These are phyloP conservation scores for Sebastiscus tertius DNA, from an alignment of 2,797 vertebrate species.

Conservation along the genomic window DNA sequence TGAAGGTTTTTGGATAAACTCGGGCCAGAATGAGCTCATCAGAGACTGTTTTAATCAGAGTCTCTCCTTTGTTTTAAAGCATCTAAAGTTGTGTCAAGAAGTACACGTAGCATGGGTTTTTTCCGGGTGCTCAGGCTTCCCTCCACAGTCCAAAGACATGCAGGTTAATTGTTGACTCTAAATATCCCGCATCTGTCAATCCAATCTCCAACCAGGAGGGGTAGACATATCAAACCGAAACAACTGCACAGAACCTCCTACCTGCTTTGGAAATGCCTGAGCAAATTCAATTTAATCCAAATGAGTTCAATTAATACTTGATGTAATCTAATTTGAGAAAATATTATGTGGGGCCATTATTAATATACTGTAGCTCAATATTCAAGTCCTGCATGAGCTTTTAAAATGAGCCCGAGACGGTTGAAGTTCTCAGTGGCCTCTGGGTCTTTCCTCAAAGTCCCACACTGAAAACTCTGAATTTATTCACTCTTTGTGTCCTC, in stretches of 20 bases:
- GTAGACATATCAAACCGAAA: conserved; percentile 4
- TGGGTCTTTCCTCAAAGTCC: neutral
- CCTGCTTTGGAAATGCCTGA: conserved; percentile 12
- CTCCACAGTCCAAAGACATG: no score
- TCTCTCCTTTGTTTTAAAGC: neutral
- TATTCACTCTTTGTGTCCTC: conserved; percentile 41
- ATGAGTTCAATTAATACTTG: conserved; percentile 51
- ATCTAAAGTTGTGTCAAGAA: neutral
- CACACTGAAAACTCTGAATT: conserved; percentile 25
- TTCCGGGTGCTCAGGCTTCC: no score
- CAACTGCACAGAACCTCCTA: conserved; percentile 3
- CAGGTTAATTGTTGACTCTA: no score
- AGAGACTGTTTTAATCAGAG: neutral
- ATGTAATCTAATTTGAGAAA: conserved; percentile 48
- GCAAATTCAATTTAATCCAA: conserved; percentile 43
- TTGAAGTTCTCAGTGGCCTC: neutral
- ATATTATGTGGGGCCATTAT: conserved; percentile 11
- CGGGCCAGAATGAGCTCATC: neutral
- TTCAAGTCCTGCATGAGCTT: conserved; percentile 5
- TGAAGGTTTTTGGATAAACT: neutral
- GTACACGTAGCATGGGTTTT: neutral
- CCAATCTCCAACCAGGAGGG: conserved; percentile 5
- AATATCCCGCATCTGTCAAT: conserved; percentile 23
- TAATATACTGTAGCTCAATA: neutral
- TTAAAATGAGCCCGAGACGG: neutral